Base-by-base conservation (phyloP, 2,888 invertebrate genomes). In the Coelopa pilipes region DNA sequence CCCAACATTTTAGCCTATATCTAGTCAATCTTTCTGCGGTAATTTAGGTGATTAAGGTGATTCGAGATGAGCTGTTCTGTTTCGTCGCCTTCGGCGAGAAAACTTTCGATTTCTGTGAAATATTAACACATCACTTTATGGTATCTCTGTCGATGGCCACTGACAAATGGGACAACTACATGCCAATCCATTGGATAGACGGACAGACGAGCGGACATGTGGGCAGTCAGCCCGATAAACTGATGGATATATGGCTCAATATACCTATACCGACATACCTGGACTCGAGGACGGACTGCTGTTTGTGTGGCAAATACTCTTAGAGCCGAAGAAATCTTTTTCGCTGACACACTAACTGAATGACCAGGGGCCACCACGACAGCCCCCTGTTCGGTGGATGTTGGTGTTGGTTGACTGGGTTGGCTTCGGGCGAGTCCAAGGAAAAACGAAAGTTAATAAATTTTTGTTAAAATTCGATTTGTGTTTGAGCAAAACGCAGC, bases 371-470 rank as follows among this genome's bases (percentile, higher is more conserved):
- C 11, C 50, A n/a, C 11, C 12, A 17, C 17, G 65, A 65, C 21
- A 19, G 47, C 19, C 17, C 17, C 59, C n/a, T 67, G 19, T n/a
- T 50, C 50, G 15, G 53, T 50, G 17, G 24, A 45, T 55, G 34
- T 55, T n/a, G 2, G 12, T 17, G 17, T 45, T 21, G 7, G 21
- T 53, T 68, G 24, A n/a, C 15, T 21, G 17, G 45, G 17, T 46
- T 46, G 5, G 46, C 69, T 69, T 17, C 45, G 57, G 69, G 57
- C 59, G 13, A 19, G 19, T 46, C 69, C 17, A 17, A 17, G 15
- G 57, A 49, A 70, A 70, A 70, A 70, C 49, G 70, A 70, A 70
- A 70, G 70, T 70, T 59, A 49, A 59, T 70, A 70, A 70, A 70
- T 70, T 60, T 59, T 59, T 60, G 70, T 60, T 59, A 49, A 70